Base-by-base conservation (phyloP, 1,140 invertebrate species). In the Tetragnatha versicolor region DNA sequence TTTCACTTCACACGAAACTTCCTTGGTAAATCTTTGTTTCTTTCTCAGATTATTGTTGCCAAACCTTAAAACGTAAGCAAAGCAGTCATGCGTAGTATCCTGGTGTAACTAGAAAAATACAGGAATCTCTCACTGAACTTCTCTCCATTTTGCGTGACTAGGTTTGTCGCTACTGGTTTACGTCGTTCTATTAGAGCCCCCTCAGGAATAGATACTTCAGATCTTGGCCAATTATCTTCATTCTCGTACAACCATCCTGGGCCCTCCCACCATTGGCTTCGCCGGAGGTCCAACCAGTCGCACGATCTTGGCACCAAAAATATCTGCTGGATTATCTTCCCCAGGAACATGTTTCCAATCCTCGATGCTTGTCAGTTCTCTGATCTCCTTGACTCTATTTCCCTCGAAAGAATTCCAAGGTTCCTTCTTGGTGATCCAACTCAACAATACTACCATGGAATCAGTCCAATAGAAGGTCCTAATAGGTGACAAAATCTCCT, bases 261-360 rank as follows among this genome's bases (percentile, higher is more conserved):
- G n/a, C 66, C 80, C 31, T 81, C 60, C 53, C 60, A 78, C 80
- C 80, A 81, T 27, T 61, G 9, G 12, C 3, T 22, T 39, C n/a
- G 14, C 12, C 63, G 4, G 20, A 81, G 29, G n/a, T 70, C 49
- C 10, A 25, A 37, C n/a, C n/a, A n/a, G n/a, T n/a, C n/a, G n/a
- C n/a, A n/a, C n/a, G n/a, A n/a, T n/a, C n/a, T n/a, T n/a, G 0
- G 25, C 4, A 6, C n/a, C 51, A 10, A 20, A 58, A 27, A 60
- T 12, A 29, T 60, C 55, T 17, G 55, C 55, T 10, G 55, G 55
- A 20, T 60, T 60, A 12, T 29, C 17, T 29, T 60, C 55, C 9
- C 55, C 55, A 29, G 55, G 25, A 4, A 60, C 31, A 33, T 60
- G 55, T 12, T 20, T 60, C 55, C 55, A 60, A 9, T 60, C 25